A percentile compares a stretch with the other conserved stretches of the same genome.
These are phyloP conservation scores for Axis porcinus DNA, from an alignment of 2,113 vertebrate species.

Conservation along the genomic window DNA sequence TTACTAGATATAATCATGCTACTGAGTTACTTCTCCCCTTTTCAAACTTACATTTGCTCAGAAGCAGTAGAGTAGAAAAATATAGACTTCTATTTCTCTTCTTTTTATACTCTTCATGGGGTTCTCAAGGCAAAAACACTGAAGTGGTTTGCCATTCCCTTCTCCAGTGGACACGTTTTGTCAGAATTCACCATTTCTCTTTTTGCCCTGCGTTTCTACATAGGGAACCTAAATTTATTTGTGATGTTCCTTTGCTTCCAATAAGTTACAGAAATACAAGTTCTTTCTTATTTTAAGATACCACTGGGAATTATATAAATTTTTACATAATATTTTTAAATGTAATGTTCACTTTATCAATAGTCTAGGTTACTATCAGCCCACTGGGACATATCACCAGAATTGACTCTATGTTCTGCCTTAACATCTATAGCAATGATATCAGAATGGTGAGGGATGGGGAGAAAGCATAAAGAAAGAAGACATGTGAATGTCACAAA, in stretches of 20 bases:
- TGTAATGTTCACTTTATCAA: background rate
- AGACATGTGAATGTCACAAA: background rate
- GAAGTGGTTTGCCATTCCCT: background rate
- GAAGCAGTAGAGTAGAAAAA: background rate
- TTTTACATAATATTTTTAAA: background rate
- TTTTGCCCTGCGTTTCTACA: background rate
- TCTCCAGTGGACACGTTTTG: background rate
- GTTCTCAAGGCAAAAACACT: background rate
- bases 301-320: background rate
- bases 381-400: background rate
- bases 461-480: background rate
- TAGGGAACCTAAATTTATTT: background rate
- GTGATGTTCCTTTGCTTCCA: background rate
- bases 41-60: background rate
- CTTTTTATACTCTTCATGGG: background rate
- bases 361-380: background rate
- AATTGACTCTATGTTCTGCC: background rate
- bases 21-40: background rate
- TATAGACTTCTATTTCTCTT: background rate
- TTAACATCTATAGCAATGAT: background rate
- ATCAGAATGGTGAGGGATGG: background rate
- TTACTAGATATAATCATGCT: background rate
- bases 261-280: background rate
- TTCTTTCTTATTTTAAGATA: background rate
- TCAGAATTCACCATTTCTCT: background rate